Base-by-base conservation (phyloP, 30 jellyfish, hydroid and myxozoan genomes). In the Nemopilema nomurai region DNA sequence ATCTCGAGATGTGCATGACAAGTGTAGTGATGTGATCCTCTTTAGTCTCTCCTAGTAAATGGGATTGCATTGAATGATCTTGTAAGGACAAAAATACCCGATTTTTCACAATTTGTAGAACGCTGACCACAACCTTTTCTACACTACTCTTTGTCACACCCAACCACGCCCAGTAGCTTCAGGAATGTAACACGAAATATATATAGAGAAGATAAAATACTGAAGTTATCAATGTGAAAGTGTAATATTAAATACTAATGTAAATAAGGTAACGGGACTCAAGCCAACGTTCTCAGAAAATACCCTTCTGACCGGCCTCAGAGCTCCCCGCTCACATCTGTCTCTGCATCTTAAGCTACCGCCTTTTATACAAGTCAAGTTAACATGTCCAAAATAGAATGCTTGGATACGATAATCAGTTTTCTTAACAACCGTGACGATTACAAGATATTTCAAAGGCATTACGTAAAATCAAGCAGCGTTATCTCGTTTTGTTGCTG, bases 51-150 rank as follows among this genome's bases (percentile, higher is more conserved):
- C 18, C 19, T 16, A 68, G 78, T 17, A 68, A 17, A 53, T 68
- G 78, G 49, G 53, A 24, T 53, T 68, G 78, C 78, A 68, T 68
- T 73, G 74, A 73, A 69, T 73, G 83, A 16, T 73, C 83, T 68
- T 68, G 78, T 68, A 68, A n/a, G 53, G 28, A 24, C 19, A 68
- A 68, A 68, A 68, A 26, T 16, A 68, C 50, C 8, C 24, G 20
- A 68, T 24, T 68, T 26, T 68, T 68, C 28, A 68, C 53, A 51
- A 24, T 53, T 23, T 68, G 19, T 20, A 68, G 53, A 23, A 68
- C 78, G 26, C 19, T 28, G 28, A 72, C 26, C 68, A 72, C 69
- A 72, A 49, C 69, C 69, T 51, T 72, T 72, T 72, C 83, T 30
- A 28, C 31, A 4, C 83, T 72, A 21, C 9, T 24, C 71, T 26